These are phyloP conservation scores for Desoria tigrina DNA, from an alignment of 2,888 invertebrate genomes.

Conservation along the genomic window DNA sequence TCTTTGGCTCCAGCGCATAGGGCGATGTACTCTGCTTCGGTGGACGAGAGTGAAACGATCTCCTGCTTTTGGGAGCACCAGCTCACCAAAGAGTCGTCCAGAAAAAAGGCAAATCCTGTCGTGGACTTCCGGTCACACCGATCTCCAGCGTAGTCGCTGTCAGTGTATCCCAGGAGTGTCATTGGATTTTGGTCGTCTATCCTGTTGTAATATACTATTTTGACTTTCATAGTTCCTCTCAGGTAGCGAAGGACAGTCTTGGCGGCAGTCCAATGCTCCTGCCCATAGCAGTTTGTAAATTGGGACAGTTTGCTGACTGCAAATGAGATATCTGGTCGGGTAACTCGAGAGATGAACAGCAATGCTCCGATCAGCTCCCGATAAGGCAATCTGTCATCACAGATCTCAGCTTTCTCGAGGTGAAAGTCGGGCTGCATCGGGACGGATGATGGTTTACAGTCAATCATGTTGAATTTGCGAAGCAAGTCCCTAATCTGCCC, in stretches of 20 bases:
- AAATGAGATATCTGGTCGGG: slow-evolving; percentile 50
- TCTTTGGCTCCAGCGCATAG: slow-evolving; percentile 31
- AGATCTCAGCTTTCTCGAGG: neutral
- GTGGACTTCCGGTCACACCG: slow-evolving; percentile 41
- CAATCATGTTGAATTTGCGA: slow-evolving; percentile 24
- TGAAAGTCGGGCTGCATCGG: slow-evolving; percentile 27
- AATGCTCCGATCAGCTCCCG: slow-evolving; percentile 46
- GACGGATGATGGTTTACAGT: slow-evolving; percentile 20
- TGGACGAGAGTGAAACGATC: slow-evolving; percentile 32
- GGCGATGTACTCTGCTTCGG: slow-evolving; percentile 49
- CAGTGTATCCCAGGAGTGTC: slow-evolving; percentile 46
- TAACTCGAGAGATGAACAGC: slow-evolving; percentile 40
- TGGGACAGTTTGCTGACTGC: slow-evolving; percentile 45
- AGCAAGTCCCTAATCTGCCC: slow-evolving; percentile 16
- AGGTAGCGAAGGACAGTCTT: neutral
- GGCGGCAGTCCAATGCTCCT: neutral
- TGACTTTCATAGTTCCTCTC: slow-evolving; percentile 9
- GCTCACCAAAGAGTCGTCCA: slow-evolving; percentile 17
- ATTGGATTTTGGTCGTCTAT: neutral
- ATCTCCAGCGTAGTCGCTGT: slow-evolving; percentile 47
- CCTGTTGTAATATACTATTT: neutral
- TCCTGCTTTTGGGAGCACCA: slow-evolving; percentile 45
- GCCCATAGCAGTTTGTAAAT: slow-evolving; percentile 23
- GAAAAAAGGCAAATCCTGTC: slow-evolving; percentile 33
- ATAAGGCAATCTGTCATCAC: slow-evolving; percentile 28